Conservation (phyloP, 2,113 vertebrate species). For the Oreamnos americanus region DNA sequence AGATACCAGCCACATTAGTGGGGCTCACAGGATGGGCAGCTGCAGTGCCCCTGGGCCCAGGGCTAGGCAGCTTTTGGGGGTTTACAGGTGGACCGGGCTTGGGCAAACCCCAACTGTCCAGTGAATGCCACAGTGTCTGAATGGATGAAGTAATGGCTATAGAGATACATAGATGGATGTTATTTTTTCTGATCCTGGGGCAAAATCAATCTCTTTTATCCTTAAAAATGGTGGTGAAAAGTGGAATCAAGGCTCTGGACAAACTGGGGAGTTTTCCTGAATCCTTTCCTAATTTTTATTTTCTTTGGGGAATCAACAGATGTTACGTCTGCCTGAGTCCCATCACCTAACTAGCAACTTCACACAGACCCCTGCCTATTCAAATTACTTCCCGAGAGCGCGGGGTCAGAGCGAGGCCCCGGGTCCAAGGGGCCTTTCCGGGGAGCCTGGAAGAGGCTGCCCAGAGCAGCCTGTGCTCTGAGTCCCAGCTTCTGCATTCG, state of each 20-base stretch:
- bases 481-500: neutral
- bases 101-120: neutral
- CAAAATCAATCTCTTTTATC: neutral
- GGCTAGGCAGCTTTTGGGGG: too few relatives aligned
- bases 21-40: neutral
- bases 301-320: neutral
- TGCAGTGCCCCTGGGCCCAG: fast-evolving
- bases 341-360: neutral
- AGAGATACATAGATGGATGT: neutral
- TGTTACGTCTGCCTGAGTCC: too few relatives aligned
- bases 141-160: neutral
- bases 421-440: fast-evolving
- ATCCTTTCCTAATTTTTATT: neutral
- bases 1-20: fast-evolving
- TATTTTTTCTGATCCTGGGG: neutral
- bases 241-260: neutral
- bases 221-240: neutral
- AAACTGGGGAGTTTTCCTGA: neutral
- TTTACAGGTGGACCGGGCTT: neutral
- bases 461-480: neutral
- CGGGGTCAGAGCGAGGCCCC: fast-evolving
- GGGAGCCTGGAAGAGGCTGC: neutral
- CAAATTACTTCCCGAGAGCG: neutral
- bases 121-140: neutral
- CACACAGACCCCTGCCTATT: neutral